These are phyloP conservation scores for Octopus bimaculoides DNA, from an alignment of 1,140 invertebrate species.

Conservation along the genomic window DNA sequence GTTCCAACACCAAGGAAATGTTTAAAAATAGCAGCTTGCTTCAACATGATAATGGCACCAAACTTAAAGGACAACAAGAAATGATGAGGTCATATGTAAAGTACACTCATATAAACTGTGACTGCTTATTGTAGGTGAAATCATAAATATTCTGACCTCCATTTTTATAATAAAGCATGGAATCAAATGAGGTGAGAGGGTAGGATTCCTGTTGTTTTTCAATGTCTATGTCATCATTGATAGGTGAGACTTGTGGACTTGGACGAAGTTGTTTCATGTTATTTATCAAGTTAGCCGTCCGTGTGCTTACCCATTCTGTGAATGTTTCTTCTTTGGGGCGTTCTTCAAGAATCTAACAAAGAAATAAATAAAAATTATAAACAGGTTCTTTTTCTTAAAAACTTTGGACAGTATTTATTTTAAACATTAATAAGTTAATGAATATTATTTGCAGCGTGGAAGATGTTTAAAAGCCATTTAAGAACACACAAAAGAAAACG, in stretches of 20 bases:
- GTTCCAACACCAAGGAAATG: too few relatives aligned
- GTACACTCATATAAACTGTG: not conserved
- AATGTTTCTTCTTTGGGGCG: slow-evolving; percentile 43
- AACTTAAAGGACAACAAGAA: not conserved
- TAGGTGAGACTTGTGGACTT: slow-evolving; percentile 24
- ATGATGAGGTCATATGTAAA: not conserved
- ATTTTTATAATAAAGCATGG: not conserved
- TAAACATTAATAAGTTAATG: too few relatives aligned
- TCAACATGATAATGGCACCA: not conserved
- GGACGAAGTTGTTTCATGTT: slow-evolving; percentile 26
- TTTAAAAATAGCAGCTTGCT: too few relatives aligned
- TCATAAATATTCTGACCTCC: not conserved
- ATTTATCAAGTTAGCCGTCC: slow-evolving; percentile 38
- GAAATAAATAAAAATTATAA: too few relatives aligned
- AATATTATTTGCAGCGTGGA: too few relatives aligned
- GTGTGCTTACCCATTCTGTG: slow-evolving; percentile 40
- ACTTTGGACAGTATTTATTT: too few relatives aligned
- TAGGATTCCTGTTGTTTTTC: slow-evolving; percentile 20
- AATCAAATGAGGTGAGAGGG: not conserved
- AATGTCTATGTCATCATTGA: slow-evolving; percentile 19
- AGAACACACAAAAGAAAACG: too few relatives aligned
- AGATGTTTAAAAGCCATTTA: too few relatives aligned
- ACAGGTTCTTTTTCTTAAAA: too few relatives aligned
- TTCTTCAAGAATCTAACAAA: slow-evolving; percentile 26
- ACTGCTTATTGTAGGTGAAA: too few relatives aligned